These are phyloP conservation scores for Oryzias sinensis DNA, from an alignment of 2,797 vertebrate species.

Conservation along the genomic window DNA sequence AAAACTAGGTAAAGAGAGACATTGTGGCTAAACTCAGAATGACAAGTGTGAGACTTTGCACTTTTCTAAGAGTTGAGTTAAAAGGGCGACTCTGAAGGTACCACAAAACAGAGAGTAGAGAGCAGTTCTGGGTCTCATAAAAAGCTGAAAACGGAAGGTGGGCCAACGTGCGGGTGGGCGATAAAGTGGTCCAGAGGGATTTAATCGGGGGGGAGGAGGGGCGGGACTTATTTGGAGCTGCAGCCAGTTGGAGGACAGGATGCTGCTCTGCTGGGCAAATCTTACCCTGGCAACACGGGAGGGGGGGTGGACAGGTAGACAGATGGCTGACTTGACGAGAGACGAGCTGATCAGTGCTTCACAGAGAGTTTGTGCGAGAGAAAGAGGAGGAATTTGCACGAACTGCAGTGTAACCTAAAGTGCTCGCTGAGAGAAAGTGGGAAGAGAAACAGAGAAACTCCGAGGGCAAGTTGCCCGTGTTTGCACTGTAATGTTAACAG, in stretches of 20 bases:
- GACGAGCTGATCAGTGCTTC: slow-evolving; percentile 72
- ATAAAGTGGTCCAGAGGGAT: slow-evolving; percentile 37
- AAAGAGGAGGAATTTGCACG: neutral
- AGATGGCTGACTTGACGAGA: slow-evolving; percentile 74
- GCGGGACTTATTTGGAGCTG: slow-evolving; percentile 49
- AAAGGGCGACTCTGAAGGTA: slow-evolving; percentile 22
- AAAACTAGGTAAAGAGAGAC: slow-evolving; percentile 5
- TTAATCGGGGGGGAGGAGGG: slow-evolving; percentile 37
- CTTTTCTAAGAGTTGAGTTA: slow-evolving; percentile 40
- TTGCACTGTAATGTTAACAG: slow-evolving; percentile 35
- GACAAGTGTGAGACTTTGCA: slow-evolving; percentile 47
- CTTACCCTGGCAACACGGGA: slow-evolving; percentile 80
- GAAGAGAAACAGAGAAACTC: slow-evolving; percentile 28
- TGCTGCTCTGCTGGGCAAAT: slow-evolving; percentile 73
- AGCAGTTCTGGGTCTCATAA: slow-evolving; percentile 20
- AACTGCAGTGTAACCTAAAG: slow-evolving; percentile 28
- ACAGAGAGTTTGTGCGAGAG: slow-evolving; percentile 23
- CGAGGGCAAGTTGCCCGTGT: slow-evolving; percentile 37
- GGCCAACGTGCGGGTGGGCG: slow-evolving; percentile 49
- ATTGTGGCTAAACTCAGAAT: slow-evolving; percentile 31
- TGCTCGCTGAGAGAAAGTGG: slow-evolving; percentile 29
- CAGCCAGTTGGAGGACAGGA: slow-evolving; percentile 69
- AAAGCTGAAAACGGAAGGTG: slow-evolving; percentile 52
- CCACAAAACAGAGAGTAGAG: slow-evolving; percentile 6
- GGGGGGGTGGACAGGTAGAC: slow-evolving; percentile 74